These are phyloP conservation scores for Grammomys dolichurus DNA, from an alignment of 2,113 vertebrate genomes.

Conservation along the genomic window DNA sequence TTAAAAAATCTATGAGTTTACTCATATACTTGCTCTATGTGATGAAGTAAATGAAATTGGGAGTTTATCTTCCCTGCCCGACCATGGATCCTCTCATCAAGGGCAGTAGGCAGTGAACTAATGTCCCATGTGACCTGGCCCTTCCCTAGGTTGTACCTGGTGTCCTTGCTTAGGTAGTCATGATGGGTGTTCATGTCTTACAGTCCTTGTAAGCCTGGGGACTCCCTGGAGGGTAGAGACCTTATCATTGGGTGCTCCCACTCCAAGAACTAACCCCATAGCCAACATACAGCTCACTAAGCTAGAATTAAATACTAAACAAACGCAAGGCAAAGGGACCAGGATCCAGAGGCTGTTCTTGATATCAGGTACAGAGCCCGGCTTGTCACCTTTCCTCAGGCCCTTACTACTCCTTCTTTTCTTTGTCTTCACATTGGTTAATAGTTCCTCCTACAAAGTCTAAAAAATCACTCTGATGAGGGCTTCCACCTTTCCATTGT, in stretches of 20 bases:
- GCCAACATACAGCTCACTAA: background rate
- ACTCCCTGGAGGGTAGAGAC: background rate
- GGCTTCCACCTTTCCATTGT: background rate
- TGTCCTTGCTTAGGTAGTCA: background rate
- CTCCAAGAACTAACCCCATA: background rate
- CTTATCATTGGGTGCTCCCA: background rate
- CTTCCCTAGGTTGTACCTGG: background rate
- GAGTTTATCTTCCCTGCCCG: background rate
- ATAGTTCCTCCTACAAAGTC: background rate
- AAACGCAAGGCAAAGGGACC: background rate
- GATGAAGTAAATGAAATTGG: background rate
- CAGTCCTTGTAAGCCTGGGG: background rate
- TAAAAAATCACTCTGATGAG: background rate
- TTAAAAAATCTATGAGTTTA: no score
- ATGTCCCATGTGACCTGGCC: background rate
- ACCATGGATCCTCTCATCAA: background rate
- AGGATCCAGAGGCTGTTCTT: background rate
- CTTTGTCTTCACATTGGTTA: background rate
- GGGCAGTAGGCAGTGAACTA: background rate
- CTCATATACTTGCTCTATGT: background rate
- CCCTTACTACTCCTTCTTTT: background rate
- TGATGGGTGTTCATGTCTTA: background rate
- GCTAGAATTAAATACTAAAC: background rate
- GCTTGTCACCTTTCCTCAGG: background rate
- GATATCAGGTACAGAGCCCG: background rate